Evolutionary conservation across 2,888 invertebrate species (phyloP).

Genomic region (Cotesia congregata): DNA sequence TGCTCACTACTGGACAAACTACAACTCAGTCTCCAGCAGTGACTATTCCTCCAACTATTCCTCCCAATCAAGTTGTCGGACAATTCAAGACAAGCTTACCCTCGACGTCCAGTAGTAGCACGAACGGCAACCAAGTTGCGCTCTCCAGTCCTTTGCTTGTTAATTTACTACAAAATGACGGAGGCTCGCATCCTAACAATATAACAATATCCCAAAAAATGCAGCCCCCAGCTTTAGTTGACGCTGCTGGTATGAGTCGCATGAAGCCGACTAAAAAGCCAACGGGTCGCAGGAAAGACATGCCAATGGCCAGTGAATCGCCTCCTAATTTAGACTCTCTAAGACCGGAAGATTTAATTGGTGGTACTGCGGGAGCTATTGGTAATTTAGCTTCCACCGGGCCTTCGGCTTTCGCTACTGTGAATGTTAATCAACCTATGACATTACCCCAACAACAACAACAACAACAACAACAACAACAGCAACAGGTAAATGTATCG

Average conservation of each 20-base stretch:
- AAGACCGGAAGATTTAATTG: conserved; percentile 65
- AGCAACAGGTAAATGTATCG: conserved; percentile 50
- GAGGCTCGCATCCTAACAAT: conserved; percentile 67
- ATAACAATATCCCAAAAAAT: conserved; percentile 63
- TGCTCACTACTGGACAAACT: conserved; percentile 60
- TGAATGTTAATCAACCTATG: conserved; percentile 58
- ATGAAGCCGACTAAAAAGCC: conserved; percentile 67
- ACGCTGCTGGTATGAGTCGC: conserved; percentile 59
- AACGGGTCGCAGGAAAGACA: conserved; percentile 66
- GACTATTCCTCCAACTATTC: conserved; percentile 38
- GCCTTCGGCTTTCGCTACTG: conserved; percentile 65
- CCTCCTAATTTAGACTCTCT: conserved; percentile 66
- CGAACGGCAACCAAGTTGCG: conserved; percentile 74
- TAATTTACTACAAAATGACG: conserved; percentile 91
- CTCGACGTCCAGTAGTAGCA: conserved; percentile 33
- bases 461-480: conserved; percentile 48
- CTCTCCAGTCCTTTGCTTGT: conserved; percentile 91
- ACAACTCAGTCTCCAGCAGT: conserved; percentile 50
- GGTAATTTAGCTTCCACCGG: conserved; percentile 51
- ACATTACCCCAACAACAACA: conserved; percentile 60
- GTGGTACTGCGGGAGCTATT: conserved; percentile 50
- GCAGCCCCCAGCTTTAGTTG: conserved; percentile 64
- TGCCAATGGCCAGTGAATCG: conserved; percentile 57
- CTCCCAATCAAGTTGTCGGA: conserved; percentile 48
- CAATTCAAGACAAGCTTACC: conserved; percentile 27